These are phyloP conservation scores for Baryphthengus martii DNA, from an alignment of 2,113 vertebrate species.

Conservation along the genomic window DNA sequence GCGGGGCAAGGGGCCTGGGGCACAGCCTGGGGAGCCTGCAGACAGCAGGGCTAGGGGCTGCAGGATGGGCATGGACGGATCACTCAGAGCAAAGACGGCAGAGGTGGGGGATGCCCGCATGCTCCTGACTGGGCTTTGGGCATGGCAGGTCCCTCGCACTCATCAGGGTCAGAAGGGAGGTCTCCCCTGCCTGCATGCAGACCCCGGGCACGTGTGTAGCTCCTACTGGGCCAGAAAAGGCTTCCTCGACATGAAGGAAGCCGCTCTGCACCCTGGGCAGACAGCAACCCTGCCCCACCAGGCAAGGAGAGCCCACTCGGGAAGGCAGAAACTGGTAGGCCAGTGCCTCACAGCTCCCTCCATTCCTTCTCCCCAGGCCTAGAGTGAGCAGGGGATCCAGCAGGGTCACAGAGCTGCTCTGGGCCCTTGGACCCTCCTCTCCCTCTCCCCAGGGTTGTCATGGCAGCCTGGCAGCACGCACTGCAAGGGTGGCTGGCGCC, in stretches of 20 bases:
- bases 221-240: not conserved
- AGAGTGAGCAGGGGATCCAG: fast-evolving
- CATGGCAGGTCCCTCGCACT: fast-evolving
- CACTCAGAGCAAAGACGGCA: fast-evolving
- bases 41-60: not conserved
- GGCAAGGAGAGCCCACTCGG: fast-evolving
- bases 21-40: not conserved
- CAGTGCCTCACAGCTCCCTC: too few relatives aligned
- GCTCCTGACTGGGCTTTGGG: not conserved
- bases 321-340: fast-evolving
- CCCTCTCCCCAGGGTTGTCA: not conserved
- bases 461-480: not conserved
- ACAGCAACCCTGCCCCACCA: fast-evolving
- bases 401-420: fast-evolving
- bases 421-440: not conserved
- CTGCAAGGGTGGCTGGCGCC: not conserved
- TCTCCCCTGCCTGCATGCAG: not conserved
- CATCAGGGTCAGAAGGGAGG: not conserved
- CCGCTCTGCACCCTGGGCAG: not conserved
- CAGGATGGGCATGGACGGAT: not conserved
- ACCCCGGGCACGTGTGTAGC: not conserved
- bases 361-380: not conserved
- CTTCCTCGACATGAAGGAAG: fast-evolving
- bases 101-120: not conserved
- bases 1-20: not conserved